Percentiles rank a stretch among this genome's conserved stretches.
These are phyloP conservation scores for Gouania willdenowi DNA, from an alignment of 2,797 vertebrate species.

Conservation along the genomic window DNA sequence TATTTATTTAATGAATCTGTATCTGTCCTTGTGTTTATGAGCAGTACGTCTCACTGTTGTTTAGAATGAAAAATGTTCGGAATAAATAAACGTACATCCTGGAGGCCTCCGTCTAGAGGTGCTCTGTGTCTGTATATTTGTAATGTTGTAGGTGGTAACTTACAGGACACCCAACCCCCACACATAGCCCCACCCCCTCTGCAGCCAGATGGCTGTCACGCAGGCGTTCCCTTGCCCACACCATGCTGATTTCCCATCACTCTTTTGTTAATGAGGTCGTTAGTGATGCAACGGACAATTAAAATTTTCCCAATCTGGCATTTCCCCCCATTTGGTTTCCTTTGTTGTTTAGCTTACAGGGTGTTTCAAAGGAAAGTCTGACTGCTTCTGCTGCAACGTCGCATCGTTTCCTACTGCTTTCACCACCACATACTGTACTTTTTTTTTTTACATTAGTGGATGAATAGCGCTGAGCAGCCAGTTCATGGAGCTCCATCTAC, in stretches of 20 bases:
- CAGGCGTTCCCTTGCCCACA: conserved; percentile 63
- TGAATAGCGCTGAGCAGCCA: conserved; percentile 56
- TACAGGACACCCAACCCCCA: conserved; percentile 35
- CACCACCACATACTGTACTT: neutral
- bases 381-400: neutral
- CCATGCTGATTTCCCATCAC: conserved; percentile 75
- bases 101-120: conserved; percentile 36
- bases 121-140: conserved; percentile 29
- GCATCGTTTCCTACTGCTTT: conserved; percentile 1
- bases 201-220: conserved; percentile 78
- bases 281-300: conserved; percentile 76
- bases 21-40: too few relatives aligned
- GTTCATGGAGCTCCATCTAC: conserved; percentile 66
- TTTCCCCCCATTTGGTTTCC: conserved; percentile 56
- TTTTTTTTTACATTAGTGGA: conserved; percentile 36
- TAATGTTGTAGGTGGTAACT: conserved; percentile 32
- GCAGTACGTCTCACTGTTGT: too few relatives aligned
- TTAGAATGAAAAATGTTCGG: too few relatives aligned
- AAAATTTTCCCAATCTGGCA: conserved; percentile 69
- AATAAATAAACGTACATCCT: conserved; percentile 6
- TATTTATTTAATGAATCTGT: neutral
- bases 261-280: conserved; percentile 78
- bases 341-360: conserved; percentile 27
- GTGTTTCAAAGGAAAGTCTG: neutral
- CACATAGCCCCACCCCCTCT: conserved; percentile 22